A percentile compares a stretch with the other conserved stretches of the same genome.
Conservation (phyloP, 2,888 invertebrate species). For the Tillus elongatus region DNA sequence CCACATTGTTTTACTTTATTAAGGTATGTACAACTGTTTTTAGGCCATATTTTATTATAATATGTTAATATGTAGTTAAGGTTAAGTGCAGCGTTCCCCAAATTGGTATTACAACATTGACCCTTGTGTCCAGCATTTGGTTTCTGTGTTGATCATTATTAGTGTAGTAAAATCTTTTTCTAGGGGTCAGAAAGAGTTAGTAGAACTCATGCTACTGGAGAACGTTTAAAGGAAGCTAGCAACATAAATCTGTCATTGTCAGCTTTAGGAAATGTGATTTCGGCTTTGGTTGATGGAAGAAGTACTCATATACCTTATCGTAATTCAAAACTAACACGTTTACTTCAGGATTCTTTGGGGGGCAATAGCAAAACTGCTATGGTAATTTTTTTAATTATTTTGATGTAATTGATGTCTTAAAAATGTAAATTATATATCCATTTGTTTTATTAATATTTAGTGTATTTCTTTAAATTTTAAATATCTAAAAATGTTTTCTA, state of each 20-base stretch:
- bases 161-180: too few species aligned
- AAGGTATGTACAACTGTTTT: too few species aligned
- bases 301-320: slow-evolving; percentile 96
- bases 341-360: slow-evolving; percentile 93
- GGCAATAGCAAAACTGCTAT: slow-evolving; percentile 94
- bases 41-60: too few species aligned
- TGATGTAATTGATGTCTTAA: slow-evolving; percentile 10
- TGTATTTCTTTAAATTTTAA: neutral
- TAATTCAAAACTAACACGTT: slow-evolving; percentile 90
- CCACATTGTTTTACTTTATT: too few species aligned
- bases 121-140: too few species aligned
- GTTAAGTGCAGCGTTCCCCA: too few species aligned
- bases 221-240: slow-evolving; percentile 89
- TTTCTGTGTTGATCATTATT: too few species aligned
- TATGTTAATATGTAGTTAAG: too few species aligned
- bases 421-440: slow-evolving; percentile 1
- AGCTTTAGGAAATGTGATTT: slow-evolving; percentile 96
- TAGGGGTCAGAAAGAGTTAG: slow-evolving; percentile 95
- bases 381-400: slow-evolving; percentile 45
- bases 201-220: slow-evolving; percentile 91
- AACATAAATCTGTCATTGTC: slow-evolving; percentile 97
- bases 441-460: slow-evolving; percentile 9
- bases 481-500: slow-evolving; percentile 34
- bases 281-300: slow-evolving; percentile 95
- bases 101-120: too few species aligned